phyloP scores from a whole-genome alignment of 2,113 vertebrate genomes.

The Phoenicopterus ruber region DNA sequence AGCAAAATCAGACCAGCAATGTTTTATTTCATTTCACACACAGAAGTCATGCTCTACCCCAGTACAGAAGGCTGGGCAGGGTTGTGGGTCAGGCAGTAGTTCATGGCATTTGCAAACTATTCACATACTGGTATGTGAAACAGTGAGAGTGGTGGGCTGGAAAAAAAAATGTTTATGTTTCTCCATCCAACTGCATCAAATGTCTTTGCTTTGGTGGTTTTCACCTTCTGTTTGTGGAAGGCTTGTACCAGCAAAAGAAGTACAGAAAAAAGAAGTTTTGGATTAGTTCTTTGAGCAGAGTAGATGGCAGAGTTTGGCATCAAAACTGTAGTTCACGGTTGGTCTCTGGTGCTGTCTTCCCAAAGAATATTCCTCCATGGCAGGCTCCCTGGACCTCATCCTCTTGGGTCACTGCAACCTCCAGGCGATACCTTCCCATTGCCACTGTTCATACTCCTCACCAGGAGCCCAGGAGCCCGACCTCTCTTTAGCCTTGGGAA shows the following conservation, averaged over 20 bases:
- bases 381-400: neutral
- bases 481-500: neutral
- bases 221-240: neutral
- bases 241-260: neutral
- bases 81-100: neutral
- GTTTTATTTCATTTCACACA: neutral
- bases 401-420: neutral
- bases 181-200: neutral
- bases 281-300: neutral
- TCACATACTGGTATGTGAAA: neutral
- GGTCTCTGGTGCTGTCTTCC: neutral
- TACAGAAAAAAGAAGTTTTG: neutral
- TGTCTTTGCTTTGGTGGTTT: neutral
- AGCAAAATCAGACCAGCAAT: neutral
- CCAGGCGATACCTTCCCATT: neutral
- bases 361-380: neutral
- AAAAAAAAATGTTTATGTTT: neutral
- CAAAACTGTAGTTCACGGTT: neutral
- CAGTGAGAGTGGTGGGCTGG: neutral
- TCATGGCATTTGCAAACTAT: neutral
- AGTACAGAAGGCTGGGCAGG: neutral
- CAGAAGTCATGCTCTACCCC: neutral
- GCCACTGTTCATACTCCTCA: neutral
- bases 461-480: neutral
- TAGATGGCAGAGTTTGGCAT: neutral